Percentiles rank a stretch among this genome's conserved stretches.
Evolutionary conservation across 2,888 invertebrate species (phyloP).

Genomic region (Pediacus dermestoides): DNA sequence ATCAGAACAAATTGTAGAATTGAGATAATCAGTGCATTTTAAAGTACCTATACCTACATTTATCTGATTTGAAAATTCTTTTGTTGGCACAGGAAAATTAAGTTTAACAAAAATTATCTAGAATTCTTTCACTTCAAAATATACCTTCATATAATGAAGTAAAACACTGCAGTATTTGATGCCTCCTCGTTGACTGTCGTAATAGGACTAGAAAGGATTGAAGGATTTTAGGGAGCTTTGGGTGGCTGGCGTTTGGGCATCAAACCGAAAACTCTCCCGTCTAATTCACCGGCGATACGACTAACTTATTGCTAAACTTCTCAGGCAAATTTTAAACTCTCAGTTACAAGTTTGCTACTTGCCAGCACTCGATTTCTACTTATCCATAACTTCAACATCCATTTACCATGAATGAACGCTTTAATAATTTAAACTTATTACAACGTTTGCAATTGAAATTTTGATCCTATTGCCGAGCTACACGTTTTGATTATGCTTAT

Average conservation of each 20-base stretch:
- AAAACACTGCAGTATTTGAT: background rate
- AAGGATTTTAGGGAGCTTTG: slow-evolving; percentile 3
- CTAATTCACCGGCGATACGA: slow-evolving; percentile 23
- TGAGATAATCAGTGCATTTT: too few species aligned
- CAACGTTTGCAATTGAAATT: slow-evolving; percentile 6
- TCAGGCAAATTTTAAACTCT: slow-evolving; percentile 27
- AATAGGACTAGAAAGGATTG: slow-evolving; percentile 2
- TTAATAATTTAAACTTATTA: slow-evolving; percentile 14
- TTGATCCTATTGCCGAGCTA: too few species aligned
- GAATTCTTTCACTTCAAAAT: too few species aligned
- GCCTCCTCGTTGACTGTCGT: background rate
- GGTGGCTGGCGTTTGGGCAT: slow-evolving; percentile 7
- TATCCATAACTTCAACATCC: slow-evolving; percentile 23
- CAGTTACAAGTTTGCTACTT: slow-evolving; percentile 14
- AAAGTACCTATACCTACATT: too few species aligned
- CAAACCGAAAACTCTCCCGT: slow-evolving; percentile 16
- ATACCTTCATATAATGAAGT: too few species aligned
- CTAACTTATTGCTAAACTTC: slow-evolving; percentile 31
- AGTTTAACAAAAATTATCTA: too few species aligned
- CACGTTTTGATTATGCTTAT: too few species aligned
- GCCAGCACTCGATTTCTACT: slow-evolving; percentile 24
- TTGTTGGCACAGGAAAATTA: too few species aligned
- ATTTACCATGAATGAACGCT: slow-evolving; percentile 11
- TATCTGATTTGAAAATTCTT: too few species aligned
- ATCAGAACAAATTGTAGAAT: too few species aligned